Percentiles rank a stretch among this genome's conserved stretches.
Evolutionary conservation across 1,140 invertebrate species (phyloP).

Genomic region (Lepidurus packardi): DNA sequence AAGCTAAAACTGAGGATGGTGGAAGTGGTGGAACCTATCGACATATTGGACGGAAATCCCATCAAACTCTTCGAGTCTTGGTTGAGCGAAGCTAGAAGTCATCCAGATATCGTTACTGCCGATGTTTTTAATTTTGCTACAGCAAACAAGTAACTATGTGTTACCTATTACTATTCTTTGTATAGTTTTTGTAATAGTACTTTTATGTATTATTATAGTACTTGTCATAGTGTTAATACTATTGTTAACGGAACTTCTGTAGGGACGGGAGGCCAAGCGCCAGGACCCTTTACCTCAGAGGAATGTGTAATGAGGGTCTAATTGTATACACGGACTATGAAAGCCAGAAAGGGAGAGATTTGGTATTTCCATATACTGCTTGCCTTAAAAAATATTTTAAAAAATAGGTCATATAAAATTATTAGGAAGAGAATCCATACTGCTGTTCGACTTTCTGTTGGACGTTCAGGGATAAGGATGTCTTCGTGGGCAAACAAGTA

Average conservation of each 20-base stretch:
- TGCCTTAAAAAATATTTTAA: background rate
- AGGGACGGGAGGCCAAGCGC: constrained; percentile 2
- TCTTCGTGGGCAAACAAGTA: constrained; percentile 22
- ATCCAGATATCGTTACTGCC: background rate
- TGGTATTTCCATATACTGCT: background rate
- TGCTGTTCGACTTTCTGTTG: constrained; percentile 28
- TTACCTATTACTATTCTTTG: background rate
- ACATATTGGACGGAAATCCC: background rate
- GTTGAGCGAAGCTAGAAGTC: background rate
- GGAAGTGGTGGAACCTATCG: background rate
- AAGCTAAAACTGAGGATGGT: background rate
- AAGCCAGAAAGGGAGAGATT: constrained; percentile 28
- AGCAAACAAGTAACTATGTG: background rate
- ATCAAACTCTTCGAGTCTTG: background rate
- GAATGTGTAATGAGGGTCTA: constrained; percentile 20
- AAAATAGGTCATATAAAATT: background rate
- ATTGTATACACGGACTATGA: constrained; percentile 9
- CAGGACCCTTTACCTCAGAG: constrained; percentile 7
- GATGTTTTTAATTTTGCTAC: background rate
- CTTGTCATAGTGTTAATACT: too few species aligned
- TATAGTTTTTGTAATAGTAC: background rate
- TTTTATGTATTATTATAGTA: too few species aligned
- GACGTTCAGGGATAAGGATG: constrained; percentile 5
- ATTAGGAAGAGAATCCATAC: constrained; percentile 25
- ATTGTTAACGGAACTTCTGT: background rate